Evolutionary conservation across 2,888 invertebrate species (phyloP), one percentile per base, ranked within the genome.

Genomic region (Cenopis cana): DNA sequence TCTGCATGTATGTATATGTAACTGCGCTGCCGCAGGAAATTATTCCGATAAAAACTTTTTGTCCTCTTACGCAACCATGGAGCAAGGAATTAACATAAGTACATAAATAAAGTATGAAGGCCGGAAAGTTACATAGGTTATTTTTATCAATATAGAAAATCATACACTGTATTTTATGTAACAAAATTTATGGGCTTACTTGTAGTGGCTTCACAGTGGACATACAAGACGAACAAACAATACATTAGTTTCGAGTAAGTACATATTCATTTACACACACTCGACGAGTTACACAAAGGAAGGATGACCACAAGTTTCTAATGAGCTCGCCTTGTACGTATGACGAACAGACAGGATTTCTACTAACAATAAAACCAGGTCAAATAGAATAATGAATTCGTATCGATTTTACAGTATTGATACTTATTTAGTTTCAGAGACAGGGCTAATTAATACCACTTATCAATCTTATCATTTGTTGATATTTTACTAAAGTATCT

Each of bases 401-500:
- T 33, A 50, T 36, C 20, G 8, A 50, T 52, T 18, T 50, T 36
- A 50, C 17, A n/a, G 6, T 8, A 29, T 50, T 4, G 0, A 11
- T 38, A 10, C 24, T 60, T 29, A 50, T 50, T 62, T 56, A 10
- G 17, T 56, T 18, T 11, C 0, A 50, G 18, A 18, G 2, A 20
- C 50, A 14, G 14, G 3, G 14, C 14, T 46, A n/a, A 46, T 46
- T 46, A 46, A 46, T n/a, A n/a, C 4, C n/a, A 46, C n/a, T 20
- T 41, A 24, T 41, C 24, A 4, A 14, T 36, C n/a, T 20, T 41
- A 24, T 41, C 24, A 4, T n/a, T 36, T 33, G 20, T 4, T 54
- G 12, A 61, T 33, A n/a, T 61, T 29, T 36, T 36, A 64, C 20
- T 33, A 59, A 17, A 18, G 50, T 29, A 17, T 57, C 88, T 89